Conservation (phyloP, 2,113 vertebrate species). For the Orycteropus afer region DNA sequence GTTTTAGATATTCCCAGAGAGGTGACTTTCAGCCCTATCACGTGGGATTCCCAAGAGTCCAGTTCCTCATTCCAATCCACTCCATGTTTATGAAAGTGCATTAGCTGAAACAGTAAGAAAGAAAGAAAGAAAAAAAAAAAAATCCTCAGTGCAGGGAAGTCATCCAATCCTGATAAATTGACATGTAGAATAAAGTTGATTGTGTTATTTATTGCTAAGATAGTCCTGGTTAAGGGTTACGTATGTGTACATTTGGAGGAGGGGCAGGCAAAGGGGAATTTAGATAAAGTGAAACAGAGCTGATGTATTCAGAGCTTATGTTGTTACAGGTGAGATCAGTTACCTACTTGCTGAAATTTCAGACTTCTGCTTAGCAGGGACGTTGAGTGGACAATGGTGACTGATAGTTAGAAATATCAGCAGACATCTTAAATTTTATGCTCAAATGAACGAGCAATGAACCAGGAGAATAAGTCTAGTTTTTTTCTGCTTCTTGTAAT, state of each 20-base stretch:
- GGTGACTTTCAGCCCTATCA: constrained; percentile 77
- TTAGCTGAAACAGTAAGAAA: constrained; percentile 58
- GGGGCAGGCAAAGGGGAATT: neutral
- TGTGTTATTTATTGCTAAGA: constrained; percentile 57
- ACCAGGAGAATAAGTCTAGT: neutral
- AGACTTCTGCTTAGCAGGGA: constrained; percentile 71
- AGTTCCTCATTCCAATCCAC: constrained; percentile 78
- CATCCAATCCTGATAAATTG: constrained; percentile 56
- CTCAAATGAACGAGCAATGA: constrained; percentile 80
- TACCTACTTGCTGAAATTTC: constrained; percentile 85
- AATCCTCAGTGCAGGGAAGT: constrained; percentile 48
- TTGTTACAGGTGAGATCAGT: constrained; percentile 80
- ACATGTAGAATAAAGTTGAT: constrained; percentile 69
- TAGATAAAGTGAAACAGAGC: constrained; percentile 78
- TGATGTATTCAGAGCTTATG: constrained; percentile 72
- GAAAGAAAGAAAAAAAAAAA: constrained; percentile 15
- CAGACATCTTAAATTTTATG: constrained; percentile 25
- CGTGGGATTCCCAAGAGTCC: constrained; percentile 72
- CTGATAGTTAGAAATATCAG: constrained; percentile 46
- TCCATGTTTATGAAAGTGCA: constrained; percentile 75
- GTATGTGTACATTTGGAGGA: constrained; percentile 1
- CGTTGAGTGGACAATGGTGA: neutral
- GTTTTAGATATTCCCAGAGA: constrained; percentile 69
- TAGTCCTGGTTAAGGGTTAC: constrained; percentile 27
- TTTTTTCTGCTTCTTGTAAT: constrained; percentile 53